These are phyloP conservation scores for Erpornis zantholeuca DNA, from an alignment of 2,113 vertebrate species.

Conservation along the genomic window DNA sequence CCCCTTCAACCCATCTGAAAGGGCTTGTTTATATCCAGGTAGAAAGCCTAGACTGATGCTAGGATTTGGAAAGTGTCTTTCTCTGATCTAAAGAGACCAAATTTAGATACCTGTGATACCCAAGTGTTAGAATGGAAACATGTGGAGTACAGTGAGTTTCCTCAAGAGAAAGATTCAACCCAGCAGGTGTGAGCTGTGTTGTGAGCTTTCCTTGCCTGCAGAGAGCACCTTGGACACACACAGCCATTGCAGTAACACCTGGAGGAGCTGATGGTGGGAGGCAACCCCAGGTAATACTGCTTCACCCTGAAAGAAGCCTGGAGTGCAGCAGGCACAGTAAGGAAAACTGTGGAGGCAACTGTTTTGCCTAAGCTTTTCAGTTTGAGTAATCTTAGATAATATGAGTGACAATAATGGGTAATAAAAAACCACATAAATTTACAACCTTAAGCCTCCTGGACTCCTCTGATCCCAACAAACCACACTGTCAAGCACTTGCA, in stretches of 20 bases:
- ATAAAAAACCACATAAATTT: neutral
- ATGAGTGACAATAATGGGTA: neutral
- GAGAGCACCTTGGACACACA: neutral
- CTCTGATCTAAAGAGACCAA: neutral
- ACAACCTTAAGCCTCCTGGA: neutral
- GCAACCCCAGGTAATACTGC: neutral
- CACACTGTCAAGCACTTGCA: neutral
- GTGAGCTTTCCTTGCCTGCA: neutral
- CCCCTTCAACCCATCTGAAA: neutral
- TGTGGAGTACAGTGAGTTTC: rapidly evolving
- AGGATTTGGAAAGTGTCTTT: neutral
- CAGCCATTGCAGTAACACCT: neutral
- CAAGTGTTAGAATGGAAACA: neutral
- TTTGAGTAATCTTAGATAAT: neutral
- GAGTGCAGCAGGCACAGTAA: neutral
- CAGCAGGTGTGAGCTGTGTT: neutral
- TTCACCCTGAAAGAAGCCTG: neutral
- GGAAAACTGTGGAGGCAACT: rapidly evolving
- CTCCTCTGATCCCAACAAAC: neutral
- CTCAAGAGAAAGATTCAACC: rapidly evolving
- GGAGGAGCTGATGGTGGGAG: neutral
- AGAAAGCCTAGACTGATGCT: neutral
- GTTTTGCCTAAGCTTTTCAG: neutral
- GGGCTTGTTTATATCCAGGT: neutral
- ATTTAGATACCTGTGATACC: neutral